Percentiles rank a stretch among this genome's conserved stretches.
Evolutionary conservation across 2,888 invertebrate species (phyloP).

Genomic region (Caprella mutica): DNA sequence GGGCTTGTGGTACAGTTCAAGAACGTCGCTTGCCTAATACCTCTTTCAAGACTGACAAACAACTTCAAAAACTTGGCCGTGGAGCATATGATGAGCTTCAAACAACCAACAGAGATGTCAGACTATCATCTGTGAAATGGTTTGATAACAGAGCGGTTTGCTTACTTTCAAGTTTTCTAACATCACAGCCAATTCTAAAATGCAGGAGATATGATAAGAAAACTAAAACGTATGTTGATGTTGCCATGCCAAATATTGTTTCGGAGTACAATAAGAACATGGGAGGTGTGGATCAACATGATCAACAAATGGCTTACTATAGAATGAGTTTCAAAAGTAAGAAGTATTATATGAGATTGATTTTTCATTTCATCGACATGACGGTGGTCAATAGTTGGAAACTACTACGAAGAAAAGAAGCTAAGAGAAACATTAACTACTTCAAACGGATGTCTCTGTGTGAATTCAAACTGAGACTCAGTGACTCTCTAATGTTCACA

Average conservation of each 20-base stretch:
- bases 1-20: conserved; percentile 14
- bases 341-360: too few relatives aligned
- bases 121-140: conserved; percentile 18
- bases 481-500: too few relatives aligned
- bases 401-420: neutral
- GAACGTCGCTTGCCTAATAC: neutral
- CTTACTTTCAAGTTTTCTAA: conserved; percentile 8
- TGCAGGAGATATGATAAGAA: conserved; percentile 16
- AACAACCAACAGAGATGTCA: neutral
- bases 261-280: conserved; percentile 10
- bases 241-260: conserved; percentile 12
- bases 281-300: conserved; percentile 12
- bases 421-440: neutral
- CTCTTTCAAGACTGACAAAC: conserved; percentile 14
- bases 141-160: conserved; percentile 12
- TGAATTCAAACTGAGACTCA: too few relatives aligned
- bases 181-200: conserved; percentile 2
- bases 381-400: conserved; percentile 9
- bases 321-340: conserved; percentile 10
- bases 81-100: conserved; percentile 11
- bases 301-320: conserved; percentile 11
- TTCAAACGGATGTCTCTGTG: too few relatives aligned
- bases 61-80: too few relatives aligned
- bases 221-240: conserved; percentile 12
- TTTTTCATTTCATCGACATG: conserved; percentile 11